These are phyloP conservation scores for Drosophila testacea DNA, from an alignment of 2,888 invertebrate species.

Conservation along the genomic window DNA sequence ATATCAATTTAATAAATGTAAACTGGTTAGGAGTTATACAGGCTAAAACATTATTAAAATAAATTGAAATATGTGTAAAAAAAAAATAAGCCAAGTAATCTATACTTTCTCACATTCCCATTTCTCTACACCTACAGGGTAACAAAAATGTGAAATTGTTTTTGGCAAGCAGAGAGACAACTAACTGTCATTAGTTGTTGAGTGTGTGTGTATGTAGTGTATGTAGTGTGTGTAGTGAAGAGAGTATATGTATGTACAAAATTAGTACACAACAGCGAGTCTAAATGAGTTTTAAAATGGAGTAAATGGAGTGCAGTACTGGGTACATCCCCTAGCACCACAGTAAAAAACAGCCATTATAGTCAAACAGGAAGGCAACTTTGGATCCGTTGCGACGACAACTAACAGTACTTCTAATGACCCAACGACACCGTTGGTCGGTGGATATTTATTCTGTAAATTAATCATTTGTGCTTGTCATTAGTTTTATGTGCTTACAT, in stretches of 20 bases:
- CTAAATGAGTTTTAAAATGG: constrained; percentile 75
- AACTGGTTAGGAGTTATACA: no score
- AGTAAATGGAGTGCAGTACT: constrained; percentile 64
- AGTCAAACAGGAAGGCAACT: constrained; percentile 3
- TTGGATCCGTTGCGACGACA: constrained; percentile 29
- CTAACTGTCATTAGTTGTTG: constrained; percentile 61
- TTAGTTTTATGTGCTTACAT: constrained; percentile 58
- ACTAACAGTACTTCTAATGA: constrained; percentile 68
- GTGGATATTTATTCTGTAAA: constrained; percentile 48
- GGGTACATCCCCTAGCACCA: constrained; percentile 20
- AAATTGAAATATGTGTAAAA: no score
- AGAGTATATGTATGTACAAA: constrained; percentile 27
- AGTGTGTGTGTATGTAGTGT: neutral
- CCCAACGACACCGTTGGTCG: constrained; percentile 29
- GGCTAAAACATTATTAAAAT: no score
- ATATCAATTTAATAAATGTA: no score
- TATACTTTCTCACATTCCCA: no score
- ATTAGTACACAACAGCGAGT: constrained; percentile 33
- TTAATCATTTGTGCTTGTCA: constrained; percentile 70
- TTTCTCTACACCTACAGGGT: constrained; percentile 28
- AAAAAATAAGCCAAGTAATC: neutral
- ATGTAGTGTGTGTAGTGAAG: neutral
- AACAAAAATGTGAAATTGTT: constrained; percentile 38
- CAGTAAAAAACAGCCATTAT: constrained; percentile 51
- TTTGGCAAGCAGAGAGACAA: constrained; percentile 21